Conservation (phyloP, 2,888 invertebrate species). For the Drosophila barbarae region DNA sequence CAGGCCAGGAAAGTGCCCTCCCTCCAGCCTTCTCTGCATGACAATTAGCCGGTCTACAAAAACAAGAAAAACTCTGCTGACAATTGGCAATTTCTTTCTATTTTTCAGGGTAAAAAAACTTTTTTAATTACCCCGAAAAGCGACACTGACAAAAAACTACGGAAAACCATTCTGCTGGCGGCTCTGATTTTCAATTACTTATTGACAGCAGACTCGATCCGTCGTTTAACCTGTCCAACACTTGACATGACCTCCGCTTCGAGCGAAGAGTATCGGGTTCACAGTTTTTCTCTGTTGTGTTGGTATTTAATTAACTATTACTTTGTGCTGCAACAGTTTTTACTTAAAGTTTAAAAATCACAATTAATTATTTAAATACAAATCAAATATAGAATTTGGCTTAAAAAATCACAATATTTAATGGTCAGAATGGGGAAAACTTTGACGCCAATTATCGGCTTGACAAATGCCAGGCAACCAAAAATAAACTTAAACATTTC, state of each 20-base stretch:
- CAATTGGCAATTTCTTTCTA: conserved; percentile 49
- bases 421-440: conserved; percentile 4
- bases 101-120: conserved; percentile 56
- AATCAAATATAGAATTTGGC: conserved; percentile 2
- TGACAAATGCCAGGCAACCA: conserved; percentile 47
- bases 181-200: conserved; percentile 65
- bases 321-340: conserved; percentile 18
- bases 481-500: conserved; percentile 55
- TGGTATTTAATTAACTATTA: conserved; percentile 4
- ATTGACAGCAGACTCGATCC: conserved; percentile 56
- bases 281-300: conserved; percentile 41
- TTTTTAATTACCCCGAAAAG: conserved; percentile 65
- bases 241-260: conserved; percentile 51
- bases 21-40: conserved; percentile 24
- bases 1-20: conserved; percentile 49
- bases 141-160: conserved; percentile 25
- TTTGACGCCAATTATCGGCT: conserved; percentile 38
- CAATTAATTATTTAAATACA: conserved; percentile 2
- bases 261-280: conserved; percentile 34
- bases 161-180: conserved; percentile 22
- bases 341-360: background rate
- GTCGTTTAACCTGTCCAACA: conserved; percentile 63
- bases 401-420: conserved; percentile 26
- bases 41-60: conserved; percentile 40
- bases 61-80: conserved; percentile 24